Base-by-base conservation (phyloP, 1,140 invertebrate genomes). In the Drosophila kohkoa region DNA sequence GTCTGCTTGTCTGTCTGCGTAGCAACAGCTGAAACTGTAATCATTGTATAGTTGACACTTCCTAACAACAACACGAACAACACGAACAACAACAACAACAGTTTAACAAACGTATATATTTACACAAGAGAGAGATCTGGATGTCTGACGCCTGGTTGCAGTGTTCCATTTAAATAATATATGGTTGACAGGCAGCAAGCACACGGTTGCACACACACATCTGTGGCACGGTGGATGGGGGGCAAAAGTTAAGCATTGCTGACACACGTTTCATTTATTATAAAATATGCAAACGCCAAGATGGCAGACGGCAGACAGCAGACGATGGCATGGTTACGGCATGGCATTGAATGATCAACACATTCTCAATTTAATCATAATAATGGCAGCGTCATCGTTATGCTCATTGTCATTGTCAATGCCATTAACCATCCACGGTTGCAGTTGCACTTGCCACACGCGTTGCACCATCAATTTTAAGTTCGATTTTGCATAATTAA, bases 201-300 rank as follows among this genome's bases (percentile, higher is more conserved):
- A 72, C n/a, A n/a, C n/a, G n/a, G n/a, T n/a, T n/a, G n/a, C n/a
- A n/a, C 20, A 25, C 38, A 49, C 54, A 63, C 64, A 64, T 69
- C 46, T 20, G 32, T 32, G 30, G 30, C 43, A 10, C 52, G 10
- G 45, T 13, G 43, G 2, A 20, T 20, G 25, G 48, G n/a, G 15
- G 41, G 57, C 59, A 70, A 68, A 79, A 82, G 83, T 86, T 82
- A 82, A 86, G 85, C 83, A 88, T 88, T 70, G 82, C 83, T 87
- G 82, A 88, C 82, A 86, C 83, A 79, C 82, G 83, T 82, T 87
- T 88, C 83, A 87, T 88, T 88, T 87, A 88, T 83, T 80, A 87
- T 87, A 83, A 87, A 87, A 87, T 87, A 87, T 87, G 85, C 85
- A 88, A 80, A 75, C 72, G 63, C 20, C 62, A 32, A 54, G 38